phyloP scores from a whole-genome alignment of 2,113 vertebrate species.

The Megaptera novaeangliae region DNA sequence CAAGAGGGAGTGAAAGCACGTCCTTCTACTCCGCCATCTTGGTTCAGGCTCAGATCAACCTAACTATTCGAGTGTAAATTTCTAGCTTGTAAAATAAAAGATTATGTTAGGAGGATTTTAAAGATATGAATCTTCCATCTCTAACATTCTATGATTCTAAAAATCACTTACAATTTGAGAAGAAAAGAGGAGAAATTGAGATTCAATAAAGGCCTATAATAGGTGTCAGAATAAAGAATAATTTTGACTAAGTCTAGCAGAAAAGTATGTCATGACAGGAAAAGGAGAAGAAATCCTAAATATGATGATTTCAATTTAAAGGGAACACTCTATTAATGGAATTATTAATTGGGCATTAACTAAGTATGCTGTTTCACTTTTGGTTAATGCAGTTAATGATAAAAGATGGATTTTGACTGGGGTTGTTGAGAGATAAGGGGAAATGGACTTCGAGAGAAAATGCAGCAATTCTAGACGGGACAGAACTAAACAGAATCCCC shows the following conservation, averaged over 20 bases:
- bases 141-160: background rate
- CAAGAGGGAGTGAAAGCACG: no score
- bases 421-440: background rate
- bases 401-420: background rate
- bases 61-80: background rate
- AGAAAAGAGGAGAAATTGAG: background rate
- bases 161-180: background rate
- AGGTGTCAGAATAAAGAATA: background rate
- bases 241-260: background rate
- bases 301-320: background rate
- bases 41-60: background rate
- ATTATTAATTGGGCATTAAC: background rate
- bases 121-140: background rate
- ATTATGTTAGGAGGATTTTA: background rate
- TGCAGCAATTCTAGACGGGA: background rate
- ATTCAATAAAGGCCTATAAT: background rate
- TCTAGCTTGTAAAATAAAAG: background rate
- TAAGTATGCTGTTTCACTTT: background rate
- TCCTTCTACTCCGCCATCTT: no score
- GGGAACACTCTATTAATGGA: background rate
- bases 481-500: background rate
- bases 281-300: background rate
- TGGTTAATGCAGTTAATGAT: background rate
- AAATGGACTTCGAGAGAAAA: background rate
- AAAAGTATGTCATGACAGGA: background rate